phyloP scores from a whole-genome alignment of 2,888 invertebrate species.

The Brachylomia viminalis region DNA sequence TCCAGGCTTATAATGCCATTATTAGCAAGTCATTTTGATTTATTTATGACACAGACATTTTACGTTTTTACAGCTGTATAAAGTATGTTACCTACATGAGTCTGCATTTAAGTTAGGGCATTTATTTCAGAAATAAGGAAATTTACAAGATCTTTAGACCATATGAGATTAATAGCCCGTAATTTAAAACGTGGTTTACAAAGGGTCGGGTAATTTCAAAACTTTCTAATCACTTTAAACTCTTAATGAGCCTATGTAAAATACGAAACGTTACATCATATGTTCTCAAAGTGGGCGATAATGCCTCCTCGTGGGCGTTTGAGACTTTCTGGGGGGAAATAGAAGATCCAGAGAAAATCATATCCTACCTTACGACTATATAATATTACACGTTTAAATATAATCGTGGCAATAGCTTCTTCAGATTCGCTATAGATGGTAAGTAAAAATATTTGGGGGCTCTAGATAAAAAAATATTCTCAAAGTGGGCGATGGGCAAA shows the following conservation, averaged over 20 bases:
- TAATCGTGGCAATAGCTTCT: too few species aligned
- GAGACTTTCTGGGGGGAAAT: too few species aligned
- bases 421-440: too few species aligned
- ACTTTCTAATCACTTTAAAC: conserved; percentile 10
- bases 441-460: too few species aligned
- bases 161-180: background rate
- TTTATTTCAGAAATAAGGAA: background rate
- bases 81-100: background rate
- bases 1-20: background rate
- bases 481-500: too few species aligned
- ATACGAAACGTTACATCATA: too few species aligned
- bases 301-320: too few species aligned
- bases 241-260: background rate
- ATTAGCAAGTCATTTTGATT: background rate
- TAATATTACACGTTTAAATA: too few species aligned
- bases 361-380: too few species aligned
- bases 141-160: background rate
- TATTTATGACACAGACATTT: background rate
- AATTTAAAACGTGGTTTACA: background rate
- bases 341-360: too few species aligned
- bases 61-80: background rate
- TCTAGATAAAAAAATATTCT: too few species aligned
- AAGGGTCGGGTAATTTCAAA: background rate
- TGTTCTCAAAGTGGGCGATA: too few species aligned
- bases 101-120: background rate